Base-by-base conservation (phyloP, 1,140 invertebrate genomes). In the Micrasema minimum region DNA sequence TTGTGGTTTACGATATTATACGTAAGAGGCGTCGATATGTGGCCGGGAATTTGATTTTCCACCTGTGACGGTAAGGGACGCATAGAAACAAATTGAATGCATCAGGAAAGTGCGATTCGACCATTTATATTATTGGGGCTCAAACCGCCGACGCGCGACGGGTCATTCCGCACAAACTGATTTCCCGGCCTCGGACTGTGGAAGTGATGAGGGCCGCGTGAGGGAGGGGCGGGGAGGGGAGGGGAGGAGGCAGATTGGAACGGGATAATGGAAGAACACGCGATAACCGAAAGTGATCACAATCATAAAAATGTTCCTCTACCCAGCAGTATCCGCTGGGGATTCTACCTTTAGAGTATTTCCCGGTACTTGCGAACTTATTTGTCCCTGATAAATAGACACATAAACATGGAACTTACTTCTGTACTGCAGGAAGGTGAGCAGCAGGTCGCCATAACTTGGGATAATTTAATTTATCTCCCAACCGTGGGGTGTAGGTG, bases 391-490 rank as follows among this genome's bases (percentile, higher is more conserved):
- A 22, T 46, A 14, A 64, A 64, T 64, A 46, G 23, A 45, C 18
- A 59, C 12, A 31, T n/a, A 59, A 11, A 22, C 22, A 48, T 11
- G 50, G 23, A 11, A 18, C 12, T 31, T 7, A 4, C 2, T 2
- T 31, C 26, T 31, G 26, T 31, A 31, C 7, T 16, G 14, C 35
- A 26, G 26, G n/a, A 20, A 22, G 43, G 26, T 31, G 26, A 31
- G 26, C 26, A 31, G 26, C 26, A 2, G 26, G 26, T 31, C 62
- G 46, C 12, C 46, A 66, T 66, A 66, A 50, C 62, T 66, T n/a
- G 2, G 14, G 26, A 51, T 66, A 66, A 66, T 66, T 66, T 50
- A 66, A 66, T 66, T 66, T 66, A 51, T 66, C 14, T 23, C 62
- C 26, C 7, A 31, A 7, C 7, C 7, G 26, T 2, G 7, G 26